phyloP scores from a whole-genome alignment of 2,888 invertebrate species.

The Oligia latruncula region DNA sequence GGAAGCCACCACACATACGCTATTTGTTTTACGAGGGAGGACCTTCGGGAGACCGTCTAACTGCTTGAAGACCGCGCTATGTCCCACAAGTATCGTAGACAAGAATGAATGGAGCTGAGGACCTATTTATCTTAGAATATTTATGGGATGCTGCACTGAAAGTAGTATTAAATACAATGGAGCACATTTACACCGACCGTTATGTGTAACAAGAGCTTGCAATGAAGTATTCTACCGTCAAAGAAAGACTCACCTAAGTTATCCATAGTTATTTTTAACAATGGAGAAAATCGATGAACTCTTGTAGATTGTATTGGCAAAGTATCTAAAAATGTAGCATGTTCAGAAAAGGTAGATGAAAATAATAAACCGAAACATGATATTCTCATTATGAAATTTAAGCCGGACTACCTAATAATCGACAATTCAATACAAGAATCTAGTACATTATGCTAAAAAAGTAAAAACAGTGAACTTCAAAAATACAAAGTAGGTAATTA shows the following conservation, averaged over 20 bases:
- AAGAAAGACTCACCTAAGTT: neutral
- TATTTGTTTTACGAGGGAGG: constrained; percentile 72
- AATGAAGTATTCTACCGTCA: neutral
- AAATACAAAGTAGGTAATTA: constrained; percentile 19
- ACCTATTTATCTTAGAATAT: constrained; percentile 46
- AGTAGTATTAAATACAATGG: constrained; percentile 14
- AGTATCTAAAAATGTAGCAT: neutral
- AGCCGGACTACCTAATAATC: neutral
- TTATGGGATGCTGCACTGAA: constrained; percentile 26
- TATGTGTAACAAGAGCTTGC: neutral
- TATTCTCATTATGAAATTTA: neutral
- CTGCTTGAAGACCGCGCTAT: constrained; percentile 22
- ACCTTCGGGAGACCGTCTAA: constrained; percentile 48
- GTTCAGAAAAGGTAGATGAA: neutral
- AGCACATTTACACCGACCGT: neutral
- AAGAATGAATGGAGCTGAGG: constrained; percentile 50
- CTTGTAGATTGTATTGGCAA: neutral
- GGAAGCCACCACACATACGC: constrained; percentile 65
- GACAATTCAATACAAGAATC: constrained; percentile 1
- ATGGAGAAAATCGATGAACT: neutral
- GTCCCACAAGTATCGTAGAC: constrained; percentile 50
- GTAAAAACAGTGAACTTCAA: neutral
- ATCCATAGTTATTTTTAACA: no score
- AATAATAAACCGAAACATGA: neutral
- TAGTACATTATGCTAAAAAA: neutral